Base-by-base conservation (phyloP, 2,797 vertebrate species). In the Acropternis orthonyx region DNA sequence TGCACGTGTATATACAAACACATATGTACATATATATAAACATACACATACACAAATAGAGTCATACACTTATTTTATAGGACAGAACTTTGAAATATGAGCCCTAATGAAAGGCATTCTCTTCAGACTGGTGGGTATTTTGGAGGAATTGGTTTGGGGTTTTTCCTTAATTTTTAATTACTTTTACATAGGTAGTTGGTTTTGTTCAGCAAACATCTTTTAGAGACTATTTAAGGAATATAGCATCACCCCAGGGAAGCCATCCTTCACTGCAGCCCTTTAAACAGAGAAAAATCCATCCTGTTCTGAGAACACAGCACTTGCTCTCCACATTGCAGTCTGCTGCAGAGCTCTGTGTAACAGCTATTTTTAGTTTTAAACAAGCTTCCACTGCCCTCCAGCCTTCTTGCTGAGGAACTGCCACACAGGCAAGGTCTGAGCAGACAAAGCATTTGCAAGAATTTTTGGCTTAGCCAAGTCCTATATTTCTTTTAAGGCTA, bases 321-420 rank as follows among this genome's bases (percentile, higher is more conserved):
- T 85, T 72, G 72, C 32, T 78, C 55, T 81, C 73, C 69, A 58
- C 39, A 28, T 48, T 3, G 6, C 72, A 34, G 75, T 59, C 52
- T 21, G 18, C 68, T 61, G 61, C 59, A 88, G 59, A 92, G 74
- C n/a, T 76, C 61, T 73, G 44, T 43, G 7, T 18, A 73, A 88
- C 58, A 84, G 71, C 44, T 95, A 95, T 73, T 93, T 88, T 95
- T 82, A 92, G 79, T 81, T 78, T 88, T 88, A 90, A 92, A 75
- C 46, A 83, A 88, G 89, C 90, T 88, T 97, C 66, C 94, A 95
- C 90, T 95, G 96, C 96, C 93, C 93, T 96, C 95, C 93, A 97
- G 94, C 90, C 90, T 95, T 94, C 67, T 85, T 80, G 71, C 71
- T 80, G 88, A 93, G 91, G 88, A 95, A 96, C 67, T 96, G 80